Conservation (phyloP, 1,140 invertebrate species). For the Lineus longissimus region DNA sequence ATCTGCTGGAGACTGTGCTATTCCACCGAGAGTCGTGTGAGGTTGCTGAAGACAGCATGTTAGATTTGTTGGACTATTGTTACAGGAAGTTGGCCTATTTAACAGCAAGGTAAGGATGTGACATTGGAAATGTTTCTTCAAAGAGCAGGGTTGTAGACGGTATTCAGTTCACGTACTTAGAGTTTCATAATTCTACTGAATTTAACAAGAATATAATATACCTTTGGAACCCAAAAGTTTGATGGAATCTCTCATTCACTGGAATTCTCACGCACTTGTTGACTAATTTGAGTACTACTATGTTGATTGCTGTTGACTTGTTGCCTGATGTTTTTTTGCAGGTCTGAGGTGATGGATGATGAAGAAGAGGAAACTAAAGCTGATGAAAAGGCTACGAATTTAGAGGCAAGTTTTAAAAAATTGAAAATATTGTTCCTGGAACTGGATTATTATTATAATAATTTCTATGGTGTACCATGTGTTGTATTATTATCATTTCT, state of each 20-base stretch:
- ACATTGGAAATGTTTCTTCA: background rate
- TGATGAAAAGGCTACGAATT: slow-evolving; percentile 19
- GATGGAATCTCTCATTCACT: too few relatives aligned
- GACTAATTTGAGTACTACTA: too few relatives aligned
- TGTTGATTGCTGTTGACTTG: too few relatives aligned
- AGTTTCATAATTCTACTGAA: too few relatives aligned
- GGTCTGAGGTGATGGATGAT: slow-evolving; percentile 22
- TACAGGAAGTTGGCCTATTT: slow-evolving; percentile 50
- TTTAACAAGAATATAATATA: too few relatives aligned
- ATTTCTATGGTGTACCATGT: background rate
- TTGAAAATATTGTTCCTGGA: too few relatives aligned
- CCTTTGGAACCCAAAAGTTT: background rate
- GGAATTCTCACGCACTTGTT: too few relatives aligned
- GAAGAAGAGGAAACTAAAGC: slow-evolving; percentile 13
- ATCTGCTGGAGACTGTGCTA: slow-evolving; percentile 52
- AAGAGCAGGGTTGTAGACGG: too few relatives aligned
- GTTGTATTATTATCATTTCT: background rate
- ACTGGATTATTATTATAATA: too few relatives aligned
- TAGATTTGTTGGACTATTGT: slow-evolving; percentile 53
- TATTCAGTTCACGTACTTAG: too few relatives aligned
- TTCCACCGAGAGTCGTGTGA: slow-evolving; percentile 50
- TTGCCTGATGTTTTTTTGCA: too few relatives aligned
- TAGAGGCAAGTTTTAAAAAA: slow-evolving; percentile 26
- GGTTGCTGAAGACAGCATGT: slow-evolving; percentile 41
- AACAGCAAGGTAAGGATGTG: slow-evolving; percentile 36